These are phyloP conservation scores for Cheilosia grossa DNA, from an alignment of 2,888 invertebrate genomes.

Conservation along the genomic window DNA sequence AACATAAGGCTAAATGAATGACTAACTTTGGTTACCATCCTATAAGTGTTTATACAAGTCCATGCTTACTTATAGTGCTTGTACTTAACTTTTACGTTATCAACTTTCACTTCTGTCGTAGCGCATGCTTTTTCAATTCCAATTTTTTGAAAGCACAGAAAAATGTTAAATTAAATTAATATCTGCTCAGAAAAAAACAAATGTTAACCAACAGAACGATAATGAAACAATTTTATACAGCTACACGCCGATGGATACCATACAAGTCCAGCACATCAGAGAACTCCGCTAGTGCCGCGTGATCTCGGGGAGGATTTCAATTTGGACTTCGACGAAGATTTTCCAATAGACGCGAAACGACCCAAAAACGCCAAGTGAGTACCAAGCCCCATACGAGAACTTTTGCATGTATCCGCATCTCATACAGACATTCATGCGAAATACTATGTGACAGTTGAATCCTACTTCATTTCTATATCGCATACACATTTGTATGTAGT, in stretches of 20 bases:
- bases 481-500: conserved; percentile 55
- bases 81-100: not conserved
- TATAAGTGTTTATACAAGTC: too few relatives aligned
- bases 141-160: conserved; percentile 79
- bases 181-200: not conserved
- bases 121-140: conserved; percentile 77
- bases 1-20: too few relatives aligned
- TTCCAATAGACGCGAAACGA: conserved; percentile 83
- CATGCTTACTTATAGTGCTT: not conserved
- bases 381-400: conserved; percentile 53
- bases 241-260: conserved; percentile 95
- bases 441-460: conserved; percentile 5
- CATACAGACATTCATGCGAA: conserved; percentile 47
- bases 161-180: conserved; percentile 12
- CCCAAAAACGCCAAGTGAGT: conserved; percentile 97
- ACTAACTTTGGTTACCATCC: too few relatives aligned
- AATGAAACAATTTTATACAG: conserved; percentile 82
- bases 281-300: conserved; percentile 90
- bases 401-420: conserved; percentile 62
- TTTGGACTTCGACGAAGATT: conserved; percentile 84
- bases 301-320: conserved; percentile 88
- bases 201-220: not conserved
- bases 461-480: conserved; percentile 47
- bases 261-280: conserved; percentile 90
- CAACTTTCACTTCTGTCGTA: not conserved